Evolutionary conservation across 1,140 invertebrate genomes (phyloP).

Genomic region (Procambarus virginalis): DNA sequence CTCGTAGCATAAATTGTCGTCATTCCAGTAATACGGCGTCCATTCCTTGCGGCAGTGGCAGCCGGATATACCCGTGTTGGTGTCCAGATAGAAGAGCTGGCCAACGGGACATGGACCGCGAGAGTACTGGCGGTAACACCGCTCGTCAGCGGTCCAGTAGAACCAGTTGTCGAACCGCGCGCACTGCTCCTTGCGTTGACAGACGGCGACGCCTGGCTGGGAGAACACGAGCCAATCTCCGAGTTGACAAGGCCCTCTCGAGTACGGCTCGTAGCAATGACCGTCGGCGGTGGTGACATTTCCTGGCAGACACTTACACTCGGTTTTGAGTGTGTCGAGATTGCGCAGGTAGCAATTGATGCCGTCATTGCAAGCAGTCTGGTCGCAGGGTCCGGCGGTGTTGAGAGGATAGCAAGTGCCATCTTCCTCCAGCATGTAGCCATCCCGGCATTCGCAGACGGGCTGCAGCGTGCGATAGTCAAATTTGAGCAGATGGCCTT

Average conservation of each 20-base stretch:
- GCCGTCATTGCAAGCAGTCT: constrained; percentile 58
- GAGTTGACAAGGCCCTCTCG: constrained; percentile 71
- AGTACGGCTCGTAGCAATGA: constrained; percentile 71
- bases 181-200: constrained; percentile 71
- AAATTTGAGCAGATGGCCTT: constrained; percentile 71
- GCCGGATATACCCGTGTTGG: constrained; percentile 69
- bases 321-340: constrained; percentile 71
- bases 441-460: constrained; percentile 71
- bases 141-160: constrained; percentile 71
- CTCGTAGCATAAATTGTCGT: constrained; percentile 71
- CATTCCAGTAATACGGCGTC: constrained; percentile 71
- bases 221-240: constrained; percentile 72
- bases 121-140: constrained; percentile 72
- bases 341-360: constrained; percentile 71
- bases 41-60: constrained; percentile 71
- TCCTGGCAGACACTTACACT: constrained; percentile 70
- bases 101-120: constrained; percentile 71
- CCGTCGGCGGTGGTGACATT: constrained; percentile 69
- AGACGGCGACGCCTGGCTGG: constrained; percentile 68
- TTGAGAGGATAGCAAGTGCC: constrained; percentile 72
- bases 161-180: constrained; percentile 73
- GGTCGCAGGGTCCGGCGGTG: constrained; percentile 71
- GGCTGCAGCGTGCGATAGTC: constrained; percentile 71
- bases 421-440: constrained; percentile 71
- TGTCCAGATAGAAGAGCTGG: constrained; percentile 72